Percentiles rank a stretch among this genome's conserved stretches.
These are phyloP conservation scores for Eupeodes corollae DNA, from an alignment of 1,140 invertebrate genomes.

Conservation along the genomic window DNA sequence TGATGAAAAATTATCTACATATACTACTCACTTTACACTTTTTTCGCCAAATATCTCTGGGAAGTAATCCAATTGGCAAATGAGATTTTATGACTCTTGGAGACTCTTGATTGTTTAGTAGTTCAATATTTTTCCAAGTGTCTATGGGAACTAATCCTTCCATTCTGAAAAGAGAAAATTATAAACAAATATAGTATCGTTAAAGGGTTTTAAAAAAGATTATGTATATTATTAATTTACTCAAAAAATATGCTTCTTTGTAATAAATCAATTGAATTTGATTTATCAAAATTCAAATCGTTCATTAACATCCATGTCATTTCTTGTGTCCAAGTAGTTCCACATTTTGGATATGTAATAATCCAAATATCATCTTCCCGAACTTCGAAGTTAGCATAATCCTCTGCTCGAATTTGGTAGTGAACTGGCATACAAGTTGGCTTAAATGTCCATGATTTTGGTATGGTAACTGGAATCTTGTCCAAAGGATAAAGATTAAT, in stretches of 20 bases:
- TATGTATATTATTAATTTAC: slow-evolving; percentile 42
- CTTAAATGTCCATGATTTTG: slow-evolving; percentile 11
- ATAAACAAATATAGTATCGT: neutral
- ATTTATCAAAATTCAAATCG: slow-evolving; percentile 54
- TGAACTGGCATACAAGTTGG: slow-evolving; percentile 38
- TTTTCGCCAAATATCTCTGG: slow-evolving; percentile 49
- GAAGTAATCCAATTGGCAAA: slow-evolving; percentile 56
- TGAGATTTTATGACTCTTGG: slow-evolving; percentile 61
- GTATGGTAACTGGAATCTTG: too few relatives aligned
- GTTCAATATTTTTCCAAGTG: slow-evolving; percentile 15
- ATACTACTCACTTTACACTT: slow-evolving; percentile 48
- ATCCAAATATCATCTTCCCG: slow-evolving; percentile 58
- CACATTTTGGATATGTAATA: slow-evolving; percentile 65
- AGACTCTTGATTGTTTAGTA: slow-evolving; percentile 33
- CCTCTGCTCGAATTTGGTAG: slow-evolving; percentile 48
- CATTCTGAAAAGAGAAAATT: slow-evolving; percentile 2
- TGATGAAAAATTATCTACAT: too few relatives aligned
- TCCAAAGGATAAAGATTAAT: too few relatives aligned
- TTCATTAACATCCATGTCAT: slow-evolving; percentile 66
- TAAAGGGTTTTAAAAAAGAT: neutral
- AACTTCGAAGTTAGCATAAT: slow-evolving; percentile 58
- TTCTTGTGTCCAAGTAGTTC: slow-evolving; percentile 76
- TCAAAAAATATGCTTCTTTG: slow-evolving; percentile 64
- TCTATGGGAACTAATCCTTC: neutral
- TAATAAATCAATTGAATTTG: slow-evolving; percentile 43